Conservation (phyloP, 2,888 invertebrate species). For the Drosophila borealis region DNA sequence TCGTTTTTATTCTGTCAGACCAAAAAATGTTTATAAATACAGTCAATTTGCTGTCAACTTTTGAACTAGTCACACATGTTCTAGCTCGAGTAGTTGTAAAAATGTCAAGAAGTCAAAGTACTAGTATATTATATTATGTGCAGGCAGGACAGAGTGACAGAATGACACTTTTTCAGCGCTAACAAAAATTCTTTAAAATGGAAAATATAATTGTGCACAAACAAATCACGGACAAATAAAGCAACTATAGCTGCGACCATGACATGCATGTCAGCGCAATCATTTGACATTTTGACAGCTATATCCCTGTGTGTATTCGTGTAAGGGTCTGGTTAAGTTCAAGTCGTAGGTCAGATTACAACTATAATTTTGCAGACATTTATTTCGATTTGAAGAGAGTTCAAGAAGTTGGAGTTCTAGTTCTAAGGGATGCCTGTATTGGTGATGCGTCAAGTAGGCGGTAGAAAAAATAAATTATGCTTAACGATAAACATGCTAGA, state of each 20-base stretch:
- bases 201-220: conserved; percentile 31
- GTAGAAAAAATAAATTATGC: conserved; percentile 19
- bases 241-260: conserved; percentile 36
- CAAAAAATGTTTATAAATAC: conserved; percentile 75
- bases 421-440: conserved; percentile 21
- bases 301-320: conserved; percentile 22
- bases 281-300: conserved; percentile 78
- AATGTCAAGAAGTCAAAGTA: conserved; percentile 68
- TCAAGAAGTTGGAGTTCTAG: conserved; percentile 23
- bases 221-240: conserved; percentile 39
- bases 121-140: conserved; percentile 35
- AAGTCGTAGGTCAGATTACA: conserved; percentile 57
- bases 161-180: conserved; percentile 61
- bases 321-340: conserved; percentile 48
- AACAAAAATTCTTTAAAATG: conserved; percentile 34
- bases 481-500: conserved; percentile 10
- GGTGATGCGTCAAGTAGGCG: conserved; percentile 30
- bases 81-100: conserved; percentile 42
- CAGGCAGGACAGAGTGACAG: conserved; percentile 38
- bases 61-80: conserved; percentile 77
- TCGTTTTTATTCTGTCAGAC: conserved; percentile 21
- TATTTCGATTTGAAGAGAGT: not conserved
- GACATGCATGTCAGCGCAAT: conserved; percentile 67
- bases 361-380: conserved; percentile 7
- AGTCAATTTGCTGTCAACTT: conserved; percentile 78